Base-by-base conservation (phyloP, 2,888 invertebrate species). In the Oxycera nigricornis region DNA sequence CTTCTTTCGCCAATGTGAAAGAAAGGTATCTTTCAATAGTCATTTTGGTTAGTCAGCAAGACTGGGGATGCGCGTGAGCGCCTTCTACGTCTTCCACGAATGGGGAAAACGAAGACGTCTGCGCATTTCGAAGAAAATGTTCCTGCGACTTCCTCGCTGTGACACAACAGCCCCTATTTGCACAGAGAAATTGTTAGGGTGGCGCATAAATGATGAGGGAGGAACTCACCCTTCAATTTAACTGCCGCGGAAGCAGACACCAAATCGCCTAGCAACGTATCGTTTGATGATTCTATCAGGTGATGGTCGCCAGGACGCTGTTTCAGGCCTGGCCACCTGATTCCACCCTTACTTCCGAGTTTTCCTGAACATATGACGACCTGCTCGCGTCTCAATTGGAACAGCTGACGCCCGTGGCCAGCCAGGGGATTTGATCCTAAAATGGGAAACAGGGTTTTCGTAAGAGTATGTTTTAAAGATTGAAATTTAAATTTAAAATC, bases 361-460 rank as follows among this genome's bases (percentile, higher is more conserved):
- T n/a, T n/a, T n/a, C n/a, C 50, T 50, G 28, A 26, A 67, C 65
- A 41, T 41, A 67, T 67, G 65, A 20, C 22, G n/a, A n/a, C 7
- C 46, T 9, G 65, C 11, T 17, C 59, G 11, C 28, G n/a, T 11
- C 22, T 6, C 17, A 22, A 62, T 46, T 4, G 17, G 22, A 67
- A 67, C 67, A 67, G 67, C 67, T 67, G 67, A 67, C 67, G 62
- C 62, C 31, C 9, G 35, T 2, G 4, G 17, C 11, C 24, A 46
- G 59, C 11, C 28, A 24, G 6, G 30, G 14, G 6, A 46, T 46
- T 46, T 7, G 46, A n/a, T n/a, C 17, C 4, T 17, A 50, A 4
- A n/a, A 17, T 35, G 9, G 3, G 17, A 50, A 50, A 59, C 6
- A 55, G 59, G 59, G 59, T 59, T 59, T n/a, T n/a, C n/a, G n/a